Percentiles rank a stretch among this genome's conserved stretches.
These are phyloP conservation scores for Cheirogaleus major DNA, from an alignment of 2,797 vertebrate species.

Conservation along the genomic window DNA sequence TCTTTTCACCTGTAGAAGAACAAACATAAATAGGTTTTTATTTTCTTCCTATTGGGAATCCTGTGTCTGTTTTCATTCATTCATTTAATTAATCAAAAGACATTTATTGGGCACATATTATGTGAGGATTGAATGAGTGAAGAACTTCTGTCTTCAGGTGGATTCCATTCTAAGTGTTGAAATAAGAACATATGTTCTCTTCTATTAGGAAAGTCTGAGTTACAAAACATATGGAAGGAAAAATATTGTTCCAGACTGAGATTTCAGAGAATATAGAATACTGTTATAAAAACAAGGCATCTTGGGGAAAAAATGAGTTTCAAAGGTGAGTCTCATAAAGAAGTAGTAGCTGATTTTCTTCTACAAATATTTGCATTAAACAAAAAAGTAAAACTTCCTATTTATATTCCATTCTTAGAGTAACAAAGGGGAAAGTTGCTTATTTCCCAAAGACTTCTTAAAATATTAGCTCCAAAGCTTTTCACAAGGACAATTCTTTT, in stretches of 20 bases:
- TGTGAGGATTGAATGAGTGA: background rate
- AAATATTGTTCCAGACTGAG: background rate
- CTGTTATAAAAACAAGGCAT: background rate
- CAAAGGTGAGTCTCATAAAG: background rate
- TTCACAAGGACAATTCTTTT: background rate
- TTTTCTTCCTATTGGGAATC: background rate
- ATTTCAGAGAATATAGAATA: background rate
- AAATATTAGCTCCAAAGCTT: conserved; percentile 15
- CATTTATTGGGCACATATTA: background rate
- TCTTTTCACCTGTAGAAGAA: background rate
- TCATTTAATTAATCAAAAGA: background rate
- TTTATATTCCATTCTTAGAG: background rate
- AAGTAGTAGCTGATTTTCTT: background rate
- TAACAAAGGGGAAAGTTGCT: background rate
- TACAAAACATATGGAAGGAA: background rate
- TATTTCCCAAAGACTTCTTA: background rate
- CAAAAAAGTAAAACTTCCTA: background rate
- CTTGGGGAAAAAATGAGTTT: background rate
- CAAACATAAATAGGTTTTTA: background rate
- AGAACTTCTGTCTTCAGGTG: background rate
- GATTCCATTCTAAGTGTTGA: background rate
- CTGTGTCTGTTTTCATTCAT: background rate
- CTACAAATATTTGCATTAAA: background rate
- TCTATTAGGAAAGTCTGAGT: background rate
- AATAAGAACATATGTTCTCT: background rate